phyloP scores from a whole-genome alignment of 1,140 invertebrate species.

The Drosophila tropicalis region DNA sequence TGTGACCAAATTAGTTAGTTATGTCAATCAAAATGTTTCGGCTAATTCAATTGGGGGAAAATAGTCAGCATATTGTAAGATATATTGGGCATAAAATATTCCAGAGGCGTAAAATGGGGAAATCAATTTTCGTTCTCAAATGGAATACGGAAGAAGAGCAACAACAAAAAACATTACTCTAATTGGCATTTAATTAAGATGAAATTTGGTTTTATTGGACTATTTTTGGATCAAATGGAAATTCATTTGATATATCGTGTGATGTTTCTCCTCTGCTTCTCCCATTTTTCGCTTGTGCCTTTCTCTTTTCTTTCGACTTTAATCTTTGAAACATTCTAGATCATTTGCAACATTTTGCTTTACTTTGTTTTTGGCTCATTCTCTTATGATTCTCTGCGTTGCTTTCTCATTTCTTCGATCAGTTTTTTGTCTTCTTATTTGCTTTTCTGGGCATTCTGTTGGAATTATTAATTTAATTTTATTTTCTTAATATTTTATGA shows the following conservation, averaged over 20 bases:
- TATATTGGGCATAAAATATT: conserved; percentile 7
- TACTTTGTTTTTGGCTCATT: too few relatives aligned
- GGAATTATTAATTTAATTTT: background rate
- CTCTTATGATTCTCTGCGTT: too few relatives aligned
- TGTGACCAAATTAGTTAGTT: conserved; percentile 10
- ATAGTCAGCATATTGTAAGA: background rate
- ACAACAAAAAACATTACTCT: background rate
- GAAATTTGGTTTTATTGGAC: too few relatives aligned
- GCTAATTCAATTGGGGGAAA: conserved; percentile 6
- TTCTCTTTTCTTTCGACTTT: too few relatives aligned
- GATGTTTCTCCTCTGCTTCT: too few relatives aligned
- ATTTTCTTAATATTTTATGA: background rate
- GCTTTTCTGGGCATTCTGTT: background rate
- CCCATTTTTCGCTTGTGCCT: too few relatives aligned
- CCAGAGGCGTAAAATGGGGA: background rate
- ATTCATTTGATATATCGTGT: too few relatives aligned
- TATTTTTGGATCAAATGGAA: too few relatives aligned
- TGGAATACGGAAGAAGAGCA: background rate
- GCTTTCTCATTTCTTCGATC: background rate
- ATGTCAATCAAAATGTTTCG: conserved; percentile 11
- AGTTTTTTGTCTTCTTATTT: background rate
- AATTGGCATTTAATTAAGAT: too few relatives aligned
- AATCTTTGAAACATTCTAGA: too few relatives aligned
- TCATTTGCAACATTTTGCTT: too few relatives aligned
- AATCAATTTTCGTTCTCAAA: background rate